Conservation (phyloP, 1,140 invertebrate species). For the Drosophila cardini region DNA sequence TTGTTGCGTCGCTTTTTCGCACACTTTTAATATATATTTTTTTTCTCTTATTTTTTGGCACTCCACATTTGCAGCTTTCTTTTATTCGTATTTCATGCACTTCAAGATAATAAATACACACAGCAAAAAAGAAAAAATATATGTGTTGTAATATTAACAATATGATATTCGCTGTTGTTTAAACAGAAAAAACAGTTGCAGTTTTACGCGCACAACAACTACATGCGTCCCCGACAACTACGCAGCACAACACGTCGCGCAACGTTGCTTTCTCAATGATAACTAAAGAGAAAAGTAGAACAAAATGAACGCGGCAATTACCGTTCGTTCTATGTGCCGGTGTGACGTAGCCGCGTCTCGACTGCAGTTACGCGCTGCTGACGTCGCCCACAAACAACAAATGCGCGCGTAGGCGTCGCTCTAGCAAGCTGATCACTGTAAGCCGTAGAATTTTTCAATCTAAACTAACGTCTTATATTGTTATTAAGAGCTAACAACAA, state of each 20-base stretch:
- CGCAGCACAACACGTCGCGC: conserved; percentile 48
- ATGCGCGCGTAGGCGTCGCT: neutral
- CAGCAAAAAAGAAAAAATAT: conserved; percentile 29
- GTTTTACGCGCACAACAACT: conserved; percentile 55
- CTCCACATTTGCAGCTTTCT: neutral
- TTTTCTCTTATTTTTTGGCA: neutral
- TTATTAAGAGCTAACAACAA: neutral
- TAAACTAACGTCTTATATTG: neutral
- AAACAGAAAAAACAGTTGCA: conserved; percentile 36
- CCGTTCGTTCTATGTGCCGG: conserved; percentile 45
- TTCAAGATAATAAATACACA: conserved; percentile 26
- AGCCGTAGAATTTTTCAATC: neutral
- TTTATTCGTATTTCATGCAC: conserved; percentile 8
- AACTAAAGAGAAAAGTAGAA: conserved; percentile 50
- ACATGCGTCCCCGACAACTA: conserved; percentile 23
- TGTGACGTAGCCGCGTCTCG: conserved; percentile 24
- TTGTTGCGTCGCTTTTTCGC: conserved; percentile 35
- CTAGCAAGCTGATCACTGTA: neutral
- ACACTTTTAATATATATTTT: conserved; percentile 20
- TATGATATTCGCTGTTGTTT: conserved; percentile 8
- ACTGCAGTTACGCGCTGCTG: conserved; percentile 45
- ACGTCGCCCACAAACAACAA: conserved; percentile 10
- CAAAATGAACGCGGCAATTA: conserved; percentile 47
- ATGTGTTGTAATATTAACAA: conserved; percentile 5
- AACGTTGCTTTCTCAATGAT: conserved; percentile 62